Percentiles rank a stretch among this genome's conserved stretches.
phyloP scores from a whole-genome alignment of 1,140 invertebrate genomes.

The Pteromalus puparum region DNA sequence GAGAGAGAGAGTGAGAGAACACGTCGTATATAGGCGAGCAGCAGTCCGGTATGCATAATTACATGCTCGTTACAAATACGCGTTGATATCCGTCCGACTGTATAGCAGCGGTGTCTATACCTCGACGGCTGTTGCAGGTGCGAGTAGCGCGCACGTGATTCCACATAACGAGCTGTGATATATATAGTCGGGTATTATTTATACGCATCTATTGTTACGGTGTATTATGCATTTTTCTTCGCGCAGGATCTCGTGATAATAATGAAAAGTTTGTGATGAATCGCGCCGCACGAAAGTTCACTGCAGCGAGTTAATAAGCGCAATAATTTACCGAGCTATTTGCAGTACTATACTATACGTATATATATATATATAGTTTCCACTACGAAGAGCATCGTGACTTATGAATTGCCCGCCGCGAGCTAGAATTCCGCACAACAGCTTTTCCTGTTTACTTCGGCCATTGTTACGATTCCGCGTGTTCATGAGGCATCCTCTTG shows the following conservation, averaged over 20 bases:
- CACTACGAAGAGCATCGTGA: not conserved
- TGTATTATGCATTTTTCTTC: not conserved
- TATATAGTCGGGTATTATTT: too few relatives aligned
- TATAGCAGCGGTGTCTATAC: not conserved
- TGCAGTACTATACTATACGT: not conserved
- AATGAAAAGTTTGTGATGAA: not conserved
- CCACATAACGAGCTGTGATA: too few relatives aligned
- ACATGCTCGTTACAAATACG: constrained; percentile 35
- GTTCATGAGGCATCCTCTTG: not conserved
- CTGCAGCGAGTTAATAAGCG: not conserved
- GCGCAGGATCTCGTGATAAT: not conserved
- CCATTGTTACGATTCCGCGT: not conserved
- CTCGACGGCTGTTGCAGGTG: not conserved
- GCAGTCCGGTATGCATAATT: constrained; percentile 39
- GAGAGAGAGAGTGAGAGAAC: not conserved
- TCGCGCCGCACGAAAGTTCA: not conserved
- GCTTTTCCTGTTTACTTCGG: not conserved
- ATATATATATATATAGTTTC: too few relatives aligned
- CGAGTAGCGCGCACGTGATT: not conserved
- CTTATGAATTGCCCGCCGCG: not conserved
- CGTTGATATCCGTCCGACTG: constrained; percentile 5
- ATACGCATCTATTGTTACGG: not conserved
- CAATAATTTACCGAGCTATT: not conserved
- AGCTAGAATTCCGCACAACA: not conserved
- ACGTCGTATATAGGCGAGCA: not conserved